Conservation (phyloP, 2,888 invertebrate genomes). For the Steinernema hermaphroditum region DNA sequence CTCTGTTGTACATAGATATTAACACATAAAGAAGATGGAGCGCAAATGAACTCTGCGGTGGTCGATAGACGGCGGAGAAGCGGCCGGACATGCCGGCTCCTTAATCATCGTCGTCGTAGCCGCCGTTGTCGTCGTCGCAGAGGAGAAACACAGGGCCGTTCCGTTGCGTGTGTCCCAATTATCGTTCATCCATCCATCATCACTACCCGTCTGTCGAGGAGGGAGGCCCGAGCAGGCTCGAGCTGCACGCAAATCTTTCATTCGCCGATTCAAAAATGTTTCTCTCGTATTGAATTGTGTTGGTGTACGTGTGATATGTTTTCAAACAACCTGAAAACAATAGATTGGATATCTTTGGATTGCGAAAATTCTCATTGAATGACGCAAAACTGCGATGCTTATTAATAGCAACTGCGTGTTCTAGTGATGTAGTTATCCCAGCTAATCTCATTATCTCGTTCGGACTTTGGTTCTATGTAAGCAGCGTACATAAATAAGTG, state of each 20-base stretch:
- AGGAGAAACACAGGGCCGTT: not conserved
- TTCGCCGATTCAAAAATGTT: too few species aligned
- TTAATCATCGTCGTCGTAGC: slow-evolving; percentile 18
- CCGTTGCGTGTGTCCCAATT: slow-evolving; percentile 20
- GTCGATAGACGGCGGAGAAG: not conserved
- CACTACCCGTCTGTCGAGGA: slow-evolving; percentile 20
- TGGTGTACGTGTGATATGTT: too few species aligned
- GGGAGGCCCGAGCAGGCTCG: not conserved
- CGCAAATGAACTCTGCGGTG: not conserved
- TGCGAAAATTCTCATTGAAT: too few species aligned
- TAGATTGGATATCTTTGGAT: too few species aligned
- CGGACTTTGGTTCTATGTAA: too few species aligned
- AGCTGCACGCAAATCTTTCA: not conserved
- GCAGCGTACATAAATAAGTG: too few species aligned
- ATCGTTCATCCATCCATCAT: slow-evolving; percentile 29
- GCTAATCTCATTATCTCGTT: too few species aligned
- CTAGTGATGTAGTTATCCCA: too few species aligned
- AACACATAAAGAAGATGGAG: not conserved
- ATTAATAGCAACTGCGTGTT: too few species aligned
- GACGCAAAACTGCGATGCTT: too few species aligned
- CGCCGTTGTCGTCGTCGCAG: slow-evolving; percentile 15
- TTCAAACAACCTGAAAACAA: too few species aligned
- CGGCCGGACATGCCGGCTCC: slow-evolving; percentile 26
- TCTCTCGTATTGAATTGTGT: too few species aligned
- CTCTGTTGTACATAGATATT: slow-evolving; percentile 5